Evolutionary conservation across 2,888 invertebrate genomes (phyloP).

Genomic region (Tricholauxania praeusta): DNA sequence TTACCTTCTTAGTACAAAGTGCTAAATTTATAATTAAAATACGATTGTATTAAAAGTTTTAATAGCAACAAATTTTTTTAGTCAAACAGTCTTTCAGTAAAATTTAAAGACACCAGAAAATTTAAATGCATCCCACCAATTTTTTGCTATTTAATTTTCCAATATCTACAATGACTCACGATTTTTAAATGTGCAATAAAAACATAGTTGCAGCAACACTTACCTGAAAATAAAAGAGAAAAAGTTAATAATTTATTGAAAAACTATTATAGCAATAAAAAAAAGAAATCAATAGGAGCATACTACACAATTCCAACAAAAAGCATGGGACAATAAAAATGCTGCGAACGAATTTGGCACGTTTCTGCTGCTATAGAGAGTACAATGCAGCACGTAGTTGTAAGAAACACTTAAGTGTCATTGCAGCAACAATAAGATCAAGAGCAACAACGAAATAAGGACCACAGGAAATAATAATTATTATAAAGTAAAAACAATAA

Average conservation of each 20-base stretch:
- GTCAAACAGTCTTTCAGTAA: not conserved
- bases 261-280: not conserved
- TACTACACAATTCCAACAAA: not conserved
- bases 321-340: not conserved
- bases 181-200: too few species aligned
- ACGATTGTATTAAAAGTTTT: too few species aligned
- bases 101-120: slow-evolving; percentile 26
- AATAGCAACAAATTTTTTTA: too few species aligned
- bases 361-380: not conserved
- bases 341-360: not conserved
- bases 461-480: slow-evolving; percentile 37
- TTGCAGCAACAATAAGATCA: not conserved
- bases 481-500: slow-evolving; percentile 45
- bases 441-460: slow-evolving; percentile 17
- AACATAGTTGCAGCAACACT: slow-evolving; percentile 12
- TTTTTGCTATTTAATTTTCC: too few species aligned
- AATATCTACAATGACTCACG: too few species aligned
- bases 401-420: slow-evolving; percentile 1
- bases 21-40: too few species aligned
- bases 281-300: slow-evolving; percentile 9
- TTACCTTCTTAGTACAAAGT: too few species aligned
- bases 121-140: slow-evolving; percentile 27
- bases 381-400: not conserved
- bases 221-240: slow-evolving; percentile 14
- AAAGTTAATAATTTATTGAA: slow-evolving; percentile 28